A percentile compares a stretch with the other conserved stretches of the same genome.
Conservation (phyloP, 2,888 invertebrate species). For the Gari tellinella region DNA sequence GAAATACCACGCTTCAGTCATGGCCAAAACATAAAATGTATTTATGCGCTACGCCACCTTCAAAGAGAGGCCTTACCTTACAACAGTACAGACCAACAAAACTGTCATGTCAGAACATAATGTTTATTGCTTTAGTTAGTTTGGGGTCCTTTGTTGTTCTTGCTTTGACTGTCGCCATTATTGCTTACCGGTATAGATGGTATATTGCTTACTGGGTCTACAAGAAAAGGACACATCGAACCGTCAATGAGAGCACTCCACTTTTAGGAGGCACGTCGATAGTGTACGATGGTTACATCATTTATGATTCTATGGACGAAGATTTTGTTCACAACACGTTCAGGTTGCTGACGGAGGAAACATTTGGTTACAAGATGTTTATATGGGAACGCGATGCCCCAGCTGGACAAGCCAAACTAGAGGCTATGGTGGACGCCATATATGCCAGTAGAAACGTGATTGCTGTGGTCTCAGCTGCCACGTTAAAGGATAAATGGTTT, state of each 20-base stretch:
- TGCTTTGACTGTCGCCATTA: constrained; percentile 9
- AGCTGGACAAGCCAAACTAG: constrained; percentile 14
- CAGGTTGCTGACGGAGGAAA: constrained; percentile 16
- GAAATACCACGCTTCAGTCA: constrained; percentile 1
- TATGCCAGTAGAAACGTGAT: constrained; percentile 22
- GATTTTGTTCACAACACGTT: constrained; percentile 18
- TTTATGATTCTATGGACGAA: constrained; percentile 22
- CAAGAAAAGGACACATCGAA: neutral
- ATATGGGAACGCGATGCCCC: constrained; percentile 29
- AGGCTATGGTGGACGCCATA: constrained; percentile 31
- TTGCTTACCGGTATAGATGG: constrained; percentile 29
- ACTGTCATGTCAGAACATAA: neutral
- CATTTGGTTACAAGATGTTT: constrained; percentile 20
- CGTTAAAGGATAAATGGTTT: constrained; percentile 32
- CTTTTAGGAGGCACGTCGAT: constrained; percentile 4
- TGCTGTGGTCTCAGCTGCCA: constrained; percentile 31
- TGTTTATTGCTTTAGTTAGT: constrained; percentile 1
- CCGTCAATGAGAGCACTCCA: constrained; percentile 8
- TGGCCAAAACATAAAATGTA: constrained; percentile 34
- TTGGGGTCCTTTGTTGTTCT: constrained; percentile 12
- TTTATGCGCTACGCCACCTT: too few relatives aligned
- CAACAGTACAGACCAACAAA: constrained; percentile 3
- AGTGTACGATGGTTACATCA: constrained; percentile 29
- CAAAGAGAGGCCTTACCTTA: neutral
- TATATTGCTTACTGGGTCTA: constrained; percentile 34